phyloP scores from a whole-genome alignment of 2,888 invertebrate species.

The Phaonia tiefii region DNA sequence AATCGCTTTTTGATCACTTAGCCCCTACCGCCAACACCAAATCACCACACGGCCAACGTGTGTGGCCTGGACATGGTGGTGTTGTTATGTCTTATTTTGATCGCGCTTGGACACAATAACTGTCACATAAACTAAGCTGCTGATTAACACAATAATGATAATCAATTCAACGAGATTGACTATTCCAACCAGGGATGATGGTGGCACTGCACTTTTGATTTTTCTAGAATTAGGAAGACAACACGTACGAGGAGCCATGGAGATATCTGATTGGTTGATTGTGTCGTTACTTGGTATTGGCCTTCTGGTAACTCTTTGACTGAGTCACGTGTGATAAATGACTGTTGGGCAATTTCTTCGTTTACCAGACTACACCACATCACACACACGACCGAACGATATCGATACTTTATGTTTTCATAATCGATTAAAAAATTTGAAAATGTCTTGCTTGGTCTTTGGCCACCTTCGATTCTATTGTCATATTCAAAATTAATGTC shows the following conservation, averaged over 20 bases:
- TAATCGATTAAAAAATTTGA: constrained; percentile 30
- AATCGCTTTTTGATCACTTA: constrained; percentile 36
- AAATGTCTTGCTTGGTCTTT: background rate
- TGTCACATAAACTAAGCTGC: constrained; percentile 69
- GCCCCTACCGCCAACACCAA: constrained; percentile 18
- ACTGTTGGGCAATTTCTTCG: constrained; percentile 15
- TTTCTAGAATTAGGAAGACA: constrained; percentile 10
- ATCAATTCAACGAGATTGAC: constrained; percentile 19
- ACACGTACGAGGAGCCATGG: background rate
- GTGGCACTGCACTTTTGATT: background rate
- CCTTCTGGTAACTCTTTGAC: constrained; percentile 1
- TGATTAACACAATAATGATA: constrained; percentile 68
- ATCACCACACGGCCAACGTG: constrained; percentile 14
- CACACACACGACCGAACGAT: background rate
- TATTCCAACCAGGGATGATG: background rate
- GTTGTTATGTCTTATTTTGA: constrained; percentile 45
- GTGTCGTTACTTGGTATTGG: background rate
- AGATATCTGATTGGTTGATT: background rate
- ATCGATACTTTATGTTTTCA: constrained; percentile 12
- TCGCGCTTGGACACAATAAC: constrained; percentile 66
- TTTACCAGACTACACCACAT: background rate
- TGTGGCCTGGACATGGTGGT: constrained; percentile 52
- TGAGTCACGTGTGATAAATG: constrained; percentile 52
- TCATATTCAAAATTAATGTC: constrained; percentile 41
- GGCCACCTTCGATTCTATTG: constrained; percentile 11